Base-by-base conservation (phyloP, 2,113 vertebrate species). In the Loxodonta africana region DNA sequence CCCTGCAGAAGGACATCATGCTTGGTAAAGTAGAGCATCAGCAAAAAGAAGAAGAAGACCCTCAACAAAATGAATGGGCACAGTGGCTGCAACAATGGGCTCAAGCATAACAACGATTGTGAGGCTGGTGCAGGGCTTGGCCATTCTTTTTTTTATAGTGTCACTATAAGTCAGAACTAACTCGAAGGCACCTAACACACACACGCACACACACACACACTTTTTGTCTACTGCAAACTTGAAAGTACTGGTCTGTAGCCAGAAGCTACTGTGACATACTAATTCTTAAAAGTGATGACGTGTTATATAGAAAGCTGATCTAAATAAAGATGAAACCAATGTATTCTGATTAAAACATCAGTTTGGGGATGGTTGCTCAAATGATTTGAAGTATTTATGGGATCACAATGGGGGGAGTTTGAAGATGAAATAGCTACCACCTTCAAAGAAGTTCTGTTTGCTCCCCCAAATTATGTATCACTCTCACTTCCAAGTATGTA, bases 271-370 rank as follows among this genome's bases (percentile, higher is more conserved):
- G 14, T 26, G 30, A 73, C 77, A 41, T 20, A 37, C 37, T 67
- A 26, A 30, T 86, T 78, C 33, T 71, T 15, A 41, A 77, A 21
- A 77, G 3, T 71, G 57, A 51, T 65, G 44, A n/a, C 21, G 67
- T 0, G 17, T 12, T 78, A 18, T 3, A 65, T n/a, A 48, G 9
- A 60, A 46, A 17, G 15, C 6, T 60, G 33, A 57, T 33, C 6
- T 33, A 92, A 83, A 77, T 33, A 83, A 91, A 76, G 6, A 7
- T 37, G 65, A 89, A 97, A 25, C 8, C 2, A 83, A 23, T 77
- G 48, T 48, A 63, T 93, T 48, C 17, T 80, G 62, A n/a, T 80
- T 82, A 83, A 91, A 91, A 86, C 60, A 41, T 51, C 33, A 81
- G 4, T 60, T 69, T 1, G 8, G 18, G 4, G 15, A 0, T 1